Conservation (phyloP, 1,140 invertebrate genomes). For the Galendromus occidentalis region DNA sequence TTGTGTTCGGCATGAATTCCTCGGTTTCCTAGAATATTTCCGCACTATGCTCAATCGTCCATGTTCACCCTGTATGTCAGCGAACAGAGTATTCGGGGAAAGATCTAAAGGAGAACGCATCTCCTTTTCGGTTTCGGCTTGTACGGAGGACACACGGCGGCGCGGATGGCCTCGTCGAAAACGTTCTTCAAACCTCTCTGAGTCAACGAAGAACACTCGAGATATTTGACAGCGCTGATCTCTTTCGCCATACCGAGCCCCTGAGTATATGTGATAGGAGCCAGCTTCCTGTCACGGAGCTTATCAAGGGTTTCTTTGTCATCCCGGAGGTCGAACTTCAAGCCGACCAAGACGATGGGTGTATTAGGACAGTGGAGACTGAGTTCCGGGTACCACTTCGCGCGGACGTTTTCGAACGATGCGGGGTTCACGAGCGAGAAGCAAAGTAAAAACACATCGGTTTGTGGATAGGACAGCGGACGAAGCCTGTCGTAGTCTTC, state of each 20-base stretch:
- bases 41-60: too few relatives aligned
- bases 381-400: conserved; percentile 75
- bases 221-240: conserved; percentile 86
- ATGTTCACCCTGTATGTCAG: too few relatives aligned
- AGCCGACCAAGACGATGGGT: conserved; percentile 42
- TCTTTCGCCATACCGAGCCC: conserved; percentile 96
- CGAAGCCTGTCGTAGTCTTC: conserved; percentile 90
- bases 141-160: conserved; percentile 74
- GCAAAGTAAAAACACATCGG: conserved; percentile 93
- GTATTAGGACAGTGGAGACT: conserved; percentile 39
- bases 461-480: conserved; percentile 89
- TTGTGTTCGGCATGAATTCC: too few relatives aligned
- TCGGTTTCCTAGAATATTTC: too few relatives aligned
- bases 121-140: conserved; percentile 53
- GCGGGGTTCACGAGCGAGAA: conserved; percentile 96
- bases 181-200: conserved; percentile 99
- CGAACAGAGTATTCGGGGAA: too few relatives aligned
- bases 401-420: conserved; percentile 95
- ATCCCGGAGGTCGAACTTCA: conserved; percentile 70
- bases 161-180: conserved; percentile 97
- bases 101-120: conserved; percentile 49
- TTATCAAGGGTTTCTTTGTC: conserved; percentile 96
- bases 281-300: conserved; percentile 85
- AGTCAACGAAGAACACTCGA: conserved; percentile 88
- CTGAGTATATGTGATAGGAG: conserved; percentile 89